These are phyloP conservation scores for Heteronetta atricapilla DNA, from an alignment of 2,113 vertebrate species.

Conservation along the genomic window DNA sequence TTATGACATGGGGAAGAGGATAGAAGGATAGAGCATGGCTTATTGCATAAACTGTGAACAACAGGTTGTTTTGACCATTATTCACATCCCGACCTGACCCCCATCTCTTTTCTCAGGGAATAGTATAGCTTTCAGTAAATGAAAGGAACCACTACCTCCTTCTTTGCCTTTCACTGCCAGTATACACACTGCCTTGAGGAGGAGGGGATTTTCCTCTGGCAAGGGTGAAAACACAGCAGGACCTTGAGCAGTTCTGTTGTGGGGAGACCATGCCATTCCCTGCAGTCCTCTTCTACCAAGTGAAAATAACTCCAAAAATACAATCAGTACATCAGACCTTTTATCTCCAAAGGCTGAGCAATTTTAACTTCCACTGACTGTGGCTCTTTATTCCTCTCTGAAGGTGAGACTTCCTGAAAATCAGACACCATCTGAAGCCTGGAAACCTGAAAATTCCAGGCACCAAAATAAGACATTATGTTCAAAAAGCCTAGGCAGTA, in stretches of 20 bases:
- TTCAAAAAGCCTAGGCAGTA: neutral
- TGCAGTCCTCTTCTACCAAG: neutral
- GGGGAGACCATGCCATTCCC: neutral
- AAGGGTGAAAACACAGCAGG: neutral
- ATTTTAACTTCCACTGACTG: neutral
- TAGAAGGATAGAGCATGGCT: neutral
- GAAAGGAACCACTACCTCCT: neutral
- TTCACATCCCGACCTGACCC: too few species aligned
- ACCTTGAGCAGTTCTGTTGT: neutral
- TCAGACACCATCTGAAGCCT: neutral
- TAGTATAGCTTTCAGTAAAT: neutral
- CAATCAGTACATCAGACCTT: neutral
- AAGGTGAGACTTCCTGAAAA: neutral
- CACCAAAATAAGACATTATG: neutral
- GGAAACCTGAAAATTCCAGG: neutral
- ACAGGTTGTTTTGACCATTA: neutral
- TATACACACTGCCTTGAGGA: neutral
- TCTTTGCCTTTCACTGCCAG: neutral
- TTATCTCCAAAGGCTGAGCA: neutral
- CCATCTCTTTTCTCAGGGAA: neutral
- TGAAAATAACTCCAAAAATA: neutral
- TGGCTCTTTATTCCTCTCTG: neutral
- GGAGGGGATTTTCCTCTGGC: neutral
- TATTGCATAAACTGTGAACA: neutral
- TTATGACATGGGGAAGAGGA: neutral